These are phyloP conservation scores for Noctilio leporinus DNA, from an alignment of 2,113 vertebrate genomes.

Conservation along the genomic window DNA sequence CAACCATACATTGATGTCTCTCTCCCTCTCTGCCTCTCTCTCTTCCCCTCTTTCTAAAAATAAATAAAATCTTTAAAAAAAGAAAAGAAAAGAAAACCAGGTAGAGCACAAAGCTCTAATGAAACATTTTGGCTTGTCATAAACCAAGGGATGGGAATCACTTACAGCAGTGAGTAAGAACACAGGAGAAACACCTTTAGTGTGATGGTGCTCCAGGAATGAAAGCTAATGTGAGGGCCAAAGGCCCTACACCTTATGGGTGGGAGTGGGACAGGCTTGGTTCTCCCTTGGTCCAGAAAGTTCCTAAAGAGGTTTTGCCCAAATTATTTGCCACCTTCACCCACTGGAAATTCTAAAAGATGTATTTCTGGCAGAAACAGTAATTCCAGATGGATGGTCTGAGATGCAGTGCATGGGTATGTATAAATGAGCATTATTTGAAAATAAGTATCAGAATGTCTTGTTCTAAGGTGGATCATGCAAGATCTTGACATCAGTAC, in stretches of 20 bases:
- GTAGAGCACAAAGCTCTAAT: background rate
- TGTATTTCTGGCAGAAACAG: background rate
- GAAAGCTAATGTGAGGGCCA: background rate
- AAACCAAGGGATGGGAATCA: background rate
- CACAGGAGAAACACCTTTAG: background rate
- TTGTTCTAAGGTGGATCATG: background rate
- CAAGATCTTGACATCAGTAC: background rate
- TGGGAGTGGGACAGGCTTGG: background rate
- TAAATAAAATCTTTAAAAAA: too few species aligned
- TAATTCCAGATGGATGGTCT: background rate
- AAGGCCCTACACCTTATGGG: background rate
- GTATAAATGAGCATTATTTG: background rate
- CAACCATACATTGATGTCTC: too few species aligned
- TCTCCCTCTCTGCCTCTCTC: too few species aligned
- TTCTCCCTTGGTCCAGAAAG: background rate
- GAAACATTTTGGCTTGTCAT: background rate
- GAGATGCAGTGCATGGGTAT: background rate
- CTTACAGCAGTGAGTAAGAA: background rate
- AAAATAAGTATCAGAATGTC: background rate
- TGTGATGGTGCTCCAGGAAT: background rate
- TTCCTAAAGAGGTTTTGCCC: background rate
- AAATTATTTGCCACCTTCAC: background rate
- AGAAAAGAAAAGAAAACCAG: conserved; percentile 16
- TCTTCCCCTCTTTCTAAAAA: too few species aligned
- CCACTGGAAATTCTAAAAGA: background rate